phyloP scores from a whole-genome alignment of 2,888 invertebrate species.

The Laspeyria flexula region DNA sequence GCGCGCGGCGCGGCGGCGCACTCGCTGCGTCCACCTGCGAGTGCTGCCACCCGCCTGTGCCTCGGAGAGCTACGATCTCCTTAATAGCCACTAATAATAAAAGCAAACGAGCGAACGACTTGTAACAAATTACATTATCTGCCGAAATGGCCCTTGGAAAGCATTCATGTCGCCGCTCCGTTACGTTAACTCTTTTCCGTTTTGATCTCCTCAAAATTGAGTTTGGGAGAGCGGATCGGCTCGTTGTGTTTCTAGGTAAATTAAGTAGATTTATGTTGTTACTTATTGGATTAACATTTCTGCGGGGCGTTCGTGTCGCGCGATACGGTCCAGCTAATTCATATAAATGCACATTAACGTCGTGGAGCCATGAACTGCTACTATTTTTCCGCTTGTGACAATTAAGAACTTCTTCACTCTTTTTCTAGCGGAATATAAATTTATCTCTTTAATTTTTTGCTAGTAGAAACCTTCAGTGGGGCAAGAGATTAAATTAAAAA shows the following conservation, averaged over 20 bases:
- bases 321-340: constrained; percentile 11
- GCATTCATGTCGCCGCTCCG: constrained; percentile 56
- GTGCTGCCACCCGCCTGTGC: constrained; percentile 16
- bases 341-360: constrained; percentile 11
- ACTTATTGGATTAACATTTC: constrained; percentile 38
- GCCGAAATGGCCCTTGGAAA: constrained; percentile 66
- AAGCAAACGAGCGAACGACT: constrained; percentile 74
- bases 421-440: constrained; percentile 42
- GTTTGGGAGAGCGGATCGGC: constrained; percentile 42
- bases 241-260: constrained; percentile 36
- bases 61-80: constrained; percentile 49
- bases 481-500: constrained; percentile 52
- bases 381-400: constrained; percentile 24
- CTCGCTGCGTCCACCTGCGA: constrained; percentile 54
- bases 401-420: constrained; percentile 41
- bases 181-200: constrained; percentile 59
- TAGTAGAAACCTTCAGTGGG: constrained; percentile 38
- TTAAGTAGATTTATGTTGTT: constrained; percentile 34
- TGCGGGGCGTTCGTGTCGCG: constrained; percentile 1
- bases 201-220: constrained; percentile 55
- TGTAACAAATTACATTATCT: constrained; percentile 78
- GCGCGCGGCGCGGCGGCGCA: constrained; percentile 43
- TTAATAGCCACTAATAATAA: constrained; percentile 74
- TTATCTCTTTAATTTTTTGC: constrained; percentile 45
- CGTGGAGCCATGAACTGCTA: constrained; percentile 8